Evolutionary conservation across 2,888 invertebrate genomes (phyloP).

Genomic region (Conchocele bisecta): DNA sequence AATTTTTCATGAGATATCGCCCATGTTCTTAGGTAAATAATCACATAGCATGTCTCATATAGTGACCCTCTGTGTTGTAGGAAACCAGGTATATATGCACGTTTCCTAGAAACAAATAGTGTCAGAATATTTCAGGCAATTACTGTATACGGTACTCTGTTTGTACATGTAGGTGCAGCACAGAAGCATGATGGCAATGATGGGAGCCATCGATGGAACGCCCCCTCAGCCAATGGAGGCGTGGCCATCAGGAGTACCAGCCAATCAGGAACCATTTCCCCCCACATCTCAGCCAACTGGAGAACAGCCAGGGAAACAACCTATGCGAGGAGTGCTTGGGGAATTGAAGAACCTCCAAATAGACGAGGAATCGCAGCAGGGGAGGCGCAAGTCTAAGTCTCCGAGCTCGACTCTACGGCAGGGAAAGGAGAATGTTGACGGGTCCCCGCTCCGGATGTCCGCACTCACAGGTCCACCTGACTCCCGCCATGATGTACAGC

Average conservation of each 20-base stretch:
- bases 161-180: slow-evolving; percentile 74
- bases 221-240: slow-evolving; percentile 14
- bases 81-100: not conserved
- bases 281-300: slow-evolving; percentile 7
- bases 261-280: slow-evolving; percentile 25
- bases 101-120: not conserved
- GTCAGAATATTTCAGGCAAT: not conserved
- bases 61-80: not conserved
- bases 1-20: no score
- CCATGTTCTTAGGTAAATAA: no score
- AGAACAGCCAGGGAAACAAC: slow-evolving; percentile 32
- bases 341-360: slow-evolving; percentile 70
- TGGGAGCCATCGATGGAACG: slow-evolving; percentile 75
- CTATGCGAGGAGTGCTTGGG: slow-evolving; percentile 60
- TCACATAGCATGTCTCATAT: not conserved
- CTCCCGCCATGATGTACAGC: slow-evolving; percentile 33
- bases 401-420: slow-evolving; percentile 23
- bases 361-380: slow-evolving; percentile 27
- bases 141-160: not conserved
- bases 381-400: slow-evolving; percentile 30
- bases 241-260: slow-evolving; percentile 12
- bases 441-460: slow-evolving; percentile 46
- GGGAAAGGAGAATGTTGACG: slow-evolving; percentile 25
- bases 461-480: slow-evolving; percentile 17
- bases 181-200: slow-evolving; percentile 77